Evolutionary conservation across 2,888 invertebrate species (phyloP), one percentile per base, ranked within the genome.

Genomic region (Drosophila kuntzei): DNA sequence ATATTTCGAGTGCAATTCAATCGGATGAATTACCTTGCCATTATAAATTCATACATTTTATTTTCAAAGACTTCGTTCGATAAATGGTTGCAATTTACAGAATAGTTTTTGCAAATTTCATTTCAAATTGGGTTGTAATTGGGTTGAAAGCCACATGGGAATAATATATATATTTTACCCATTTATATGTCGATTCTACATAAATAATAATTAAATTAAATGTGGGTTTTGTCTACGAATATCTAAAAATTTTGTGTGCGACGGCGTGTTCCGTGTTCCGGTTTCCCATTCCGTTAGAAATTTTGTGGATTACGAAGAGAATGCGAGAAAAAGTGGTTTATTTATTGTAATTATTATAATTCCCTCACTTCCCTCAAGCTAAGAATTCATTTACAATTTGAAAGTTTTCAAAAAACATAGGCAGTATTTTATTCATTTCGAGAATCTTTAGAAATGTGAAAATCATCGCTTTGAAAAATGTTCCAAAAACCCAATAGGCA

Each of bases 161-260:
- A 37, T 20, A 14, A 41, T n/a, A 20, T 8, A 11, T 14, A n/a
- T n/a, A 27, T 29, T n/a, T n/a, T n/a, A n/a, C n/a, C n/a, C n/a
- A n/a, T n/a, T 20, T 47, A 16, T 37, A 18, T 36, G 51, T 3
- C 12, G 16, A 27, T 51, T 16, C 27, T 20, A 39, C 5, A 39
- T 39, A 39, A 39, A 53, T 51, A 27, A 39, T 29, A 53, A 53
- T 39, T 39, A n/a, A 53, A 53, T 53, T 39, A 53, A 53, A 27
- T 53, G 39, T 29, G 39, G 51, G 16, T 53, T 53, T 27, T 16
- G 16, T 27, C 2, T 46, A 9, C 16, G 2, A 27, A 16, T 51
- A 37, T 37, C 16, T 37, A 25, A 6, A 27, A 39, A 16, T 51
- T 39, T n/a, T 12, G 39, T 36, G 41, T 37, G 14, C 32, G 43